phyloP scores from a whole-genome alignment of 2,113 vertebrate genomes.

The Psettodes erumei region DNA sequence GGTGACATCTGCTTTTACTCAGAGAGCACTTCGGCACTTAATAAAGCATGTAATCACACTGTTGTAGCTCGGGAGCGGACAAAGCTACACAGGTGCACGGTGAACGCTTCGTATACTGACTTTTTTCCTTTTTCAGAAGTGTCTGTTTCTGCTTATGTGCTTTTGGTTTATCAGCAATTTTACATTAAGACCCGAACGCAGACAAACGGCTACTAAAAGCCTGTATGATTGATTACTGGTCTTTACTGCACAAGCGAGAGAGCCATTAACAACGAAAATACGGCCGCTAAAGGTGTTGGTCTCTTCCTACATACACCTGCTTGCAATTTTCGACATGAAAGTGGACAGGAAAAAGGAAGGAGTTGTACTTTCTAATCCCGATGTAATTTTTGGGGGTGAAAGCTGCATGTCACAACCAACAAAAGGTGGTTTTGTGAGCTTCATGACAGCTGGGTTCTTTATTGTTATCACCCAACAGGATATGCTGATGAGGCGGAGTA shows the following conservation, averaged over 20 bases:
- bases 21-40: conserved; percentile 81
- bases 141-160: conserved; percentile 69
- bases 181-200: conserved; percentile 56
- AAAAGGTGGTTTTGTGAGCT: conserved; percentile 62
- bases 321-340: conserved; percentile 73
- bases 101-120: conserved; percentile 6
- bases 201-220: conserved; percentile 54
- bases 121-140: conserved; percentile 28
- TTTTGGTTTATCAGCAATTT: conserved; percentile 60
- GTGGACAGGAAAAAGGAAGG: conserved; percentile 56
- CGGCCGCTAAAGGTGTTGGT: conserved; percentile 55
- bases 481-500: conserved; percentile 33
- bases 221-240: conserved; percentile 67
- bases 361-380: conserved; percentile 64
- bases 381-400: conserved; percentile 67
- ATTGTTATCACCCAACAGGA: conserved; percentile 52
- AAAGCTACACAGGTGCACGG: conserved; percentile 41
- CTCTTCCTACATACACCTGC: conserved; percentile 71
- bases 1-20: conserved; percentile 84
- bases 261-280: conserved; percentile 47
- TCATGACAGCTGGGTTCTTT: conserved; percentile 65
- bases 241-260: conserved; percentile 46
- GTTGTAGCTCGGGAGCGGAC: conserved; percentile 73
- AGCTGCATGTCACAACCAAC: conserved; percentile 59
- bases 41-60: conserved; percentile 82